A percentile compares a stretch with the other conserved stretches of the same genome.
Evolutionary conservation across 2,888 invertebrate genomes (phyloP).

Genomic region (Chironomus riparius): DNA sequence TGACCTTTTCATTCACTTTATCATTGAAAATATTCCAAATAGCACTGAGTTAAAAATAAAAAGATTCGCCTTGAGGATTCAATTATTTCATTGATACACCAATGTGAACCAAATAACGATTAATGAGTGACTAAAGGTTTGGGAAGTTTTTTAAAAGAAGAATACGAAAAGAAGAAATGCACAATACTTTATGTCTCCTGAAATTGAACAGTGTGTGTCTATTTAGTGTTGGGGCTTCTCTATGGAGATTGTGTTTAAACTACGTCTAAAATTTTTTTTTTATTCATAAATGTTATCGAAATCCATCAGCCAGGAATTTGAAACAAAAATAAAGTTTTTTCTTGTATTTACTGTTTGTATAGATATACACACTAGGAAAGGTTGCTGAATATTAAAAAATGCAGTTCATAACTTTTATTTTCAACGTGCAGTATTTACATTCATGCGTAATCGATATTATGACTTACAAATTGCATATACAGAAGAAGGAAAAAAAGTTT

Average conservation of each 20-base stretch:
- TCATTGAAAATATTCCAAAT: background rate
- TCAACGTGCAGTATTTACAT: background rate
- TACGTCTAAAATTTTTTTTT: constrained; percentile 9
- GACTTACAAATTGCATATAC: background rate
- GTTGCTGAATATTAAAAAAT: background rate
- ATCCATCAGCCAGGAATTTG: too few species aligned
- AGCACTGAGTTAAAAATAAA: background rate
- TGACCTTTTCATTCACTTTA: background rate
- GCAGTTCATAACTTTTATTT: background rate
- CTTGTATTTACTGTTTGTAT: background rate
- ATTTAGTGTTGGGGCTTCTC: constrained; percentile 16
- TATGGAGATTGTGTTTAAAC: constrained; percentile 18
- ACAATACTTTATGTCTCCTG: background rate
- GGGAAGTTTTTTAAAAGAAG: background rate
- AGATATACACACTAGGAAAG: background rate
- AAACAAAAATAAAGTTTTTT: too few species aligned
- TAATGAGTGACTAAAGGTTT: background rate
- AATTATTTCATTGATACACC: background rate
- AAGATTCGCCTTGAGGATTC: background rate
- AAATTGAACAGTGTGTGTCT: background rate
- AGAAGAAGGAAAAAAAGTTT: background rate
- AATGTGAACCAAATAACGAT: background rate
- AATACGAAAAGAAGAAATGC: background rate
- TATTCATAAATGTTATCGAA: background rate
- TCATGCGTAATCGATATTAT: background rate